A percentile compares a stretch with the other conserved stretches of the same genome.
Conservation (phyloP, 2,888 invertebrate species). For the Spodoptera littoralis region DNA sequence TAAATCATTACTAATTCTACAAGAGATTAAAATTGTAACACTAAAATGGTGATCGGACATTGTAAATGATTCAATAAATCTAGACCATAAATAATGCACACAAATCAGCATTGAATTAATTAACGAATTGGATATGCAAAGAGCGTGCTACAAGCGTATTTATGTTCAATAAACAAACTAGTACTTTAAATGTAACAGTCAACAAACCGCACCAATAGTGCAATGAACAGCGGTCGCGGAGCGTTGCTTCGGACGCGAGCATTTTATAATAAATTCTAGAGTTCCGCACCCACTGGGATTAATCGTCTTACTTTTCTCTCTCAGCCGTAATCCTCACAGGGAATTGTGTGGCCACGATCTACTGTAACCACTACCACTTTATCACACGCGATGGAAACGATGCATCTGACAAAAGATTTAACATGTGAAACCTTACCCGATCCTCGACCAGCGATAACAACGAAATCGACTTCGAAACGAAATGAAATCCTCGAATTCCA, state of each 20-base stretch:
- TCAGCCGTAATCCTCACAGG: conserved; percentile 82
- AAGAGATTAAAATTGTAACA: too few species aligned
- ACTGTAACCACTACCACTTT: conserved; percentile 73
- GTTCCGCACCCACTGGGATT: conserved; percentile 83
- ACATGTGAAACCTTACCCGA: conserved; percentile 51
- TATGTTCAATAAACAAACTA: conserved; percentile 36
- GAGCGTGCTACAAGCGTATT: conserved; percentile 9
- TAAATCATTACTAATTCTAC: too few species aligned
- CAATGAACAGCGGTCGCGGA: conserved; percentile 62
- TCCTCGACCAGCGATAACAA: conserved; percentile 48
- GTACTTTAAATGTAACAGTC: conserved; percentile 58
- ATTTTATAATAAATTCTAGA: conserved; percentile 86
- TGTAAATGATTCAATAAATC: conserved; percentile 5
- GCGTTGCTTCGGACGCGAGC: conserved; percentile 75
- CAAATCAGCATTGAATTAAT: conserved; percentile 29
- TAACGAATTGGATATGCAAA: conserved; percentile 19
- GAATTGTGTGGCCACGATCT: conserved; percentile 83
- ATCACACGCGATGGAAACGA: conserved; percentile 58
- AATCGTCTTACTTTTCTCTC: conserved; percentile 88
- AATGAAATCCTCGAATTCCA: conserved; percentile 53
- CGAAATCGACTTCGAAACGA: conserved; percentile 47
- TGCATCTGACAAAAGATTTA: conserved; percentile 59
- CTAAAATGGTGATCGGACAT: neutral
- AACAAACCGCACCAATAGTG: conserved; percentile 69
- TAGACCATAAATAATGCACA: conserved; percentile 5